Evolutionary conservation across 2,888 invertebrate genomes (phyloP).

Genomic region (Holacanthella duospinosa): DNA sequence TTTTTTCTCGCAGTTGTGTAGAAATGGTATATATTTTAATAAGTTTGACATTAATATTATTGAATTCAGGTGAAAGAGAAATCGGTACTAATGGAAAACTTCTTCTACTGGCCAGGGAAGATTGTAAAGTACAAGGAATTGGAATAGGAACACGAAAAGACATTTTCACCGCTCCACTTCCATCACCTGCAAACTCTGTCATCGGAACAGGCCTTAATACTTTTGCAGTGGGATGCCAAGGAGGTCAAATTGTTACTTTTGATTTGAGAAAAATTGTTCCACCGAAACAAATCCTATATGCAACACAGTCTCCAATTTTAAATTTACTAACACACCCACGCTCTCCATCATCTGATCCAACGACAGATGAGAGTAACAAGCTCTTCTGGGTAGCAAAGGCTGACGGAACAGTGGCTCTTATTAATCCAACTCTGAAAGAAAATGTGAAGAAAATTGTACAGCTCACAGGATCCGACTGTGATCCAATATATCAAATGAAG

Average conservation of each 20-base stretch:
- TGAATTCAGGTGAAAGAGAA: constrained; percentile 47
- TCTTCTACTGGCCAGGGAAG: constrained; percentile 53
- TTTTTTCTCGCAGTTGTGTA: no score
- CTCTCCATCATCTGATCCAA: constrained; percentile 26
- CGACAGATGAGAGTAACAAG: constrained; percentile 22
- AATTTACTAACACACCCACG: constrained; percentile 30
- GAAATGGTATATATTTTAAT: no score
- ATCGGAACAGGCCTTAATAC: constrained; percentile 45
- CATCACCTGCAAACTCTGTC: constrained; percentile 51
- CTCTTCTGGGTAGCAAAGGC: constrained; percentile 33
- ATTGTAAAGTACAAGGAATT: constrained; percentile 48
- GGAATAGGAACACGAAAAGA: constrained; percentile 49
- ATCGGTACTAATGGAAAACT: constrained; percentile 54
- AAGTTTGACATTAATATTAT: no score
- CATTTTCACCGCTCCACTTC: constrained; percentile 43
- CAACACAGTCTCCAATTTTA: constrained; percentile 30
- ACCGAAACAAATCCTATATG: constrained; percentile 18
- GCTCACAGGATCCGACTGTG: constrained; percentile 60
- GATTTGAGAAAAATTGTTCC: constrained; percentile 25
- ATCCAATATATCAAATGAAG: constrained; percentile 55
- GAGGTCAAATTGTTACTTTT: constrained; percentile 47
- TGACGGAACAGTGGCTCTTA: constrained; percentile 29
- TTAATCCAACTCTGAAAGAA: constrained; percentile 23
- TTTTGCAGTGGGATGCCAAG: constrained; percentile 51
- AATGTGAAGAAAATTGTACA: constrained; percentile 39